Conservation (phyloP, 2,888 invertebrate genomes). For the Lasius fuliginosus region DNA sequence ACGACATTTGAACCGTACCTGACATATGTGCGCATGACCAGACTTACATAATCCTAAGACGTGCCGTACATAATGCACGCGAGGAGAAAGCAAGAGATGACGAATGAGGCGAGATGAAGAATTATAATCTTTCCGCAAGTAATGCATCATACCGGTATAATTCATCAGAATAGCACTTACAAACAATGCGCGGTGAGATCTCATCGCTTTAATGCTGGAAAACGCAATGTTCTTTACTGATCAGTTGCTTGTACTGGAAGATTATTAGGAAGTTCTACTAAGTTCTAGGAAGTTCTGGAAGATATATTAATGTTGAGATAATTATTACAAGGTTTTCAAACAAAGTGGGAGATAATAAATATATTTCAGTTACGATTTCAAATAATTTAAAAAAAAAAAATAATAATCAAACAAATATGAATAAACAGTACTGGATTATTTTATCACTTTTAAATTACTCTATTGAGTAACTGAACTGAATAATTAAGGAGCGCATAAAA, state of each 20-base stretch:
- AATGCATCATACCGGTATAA: constrained; percentile 61
- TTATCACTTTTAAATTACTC: not conserved
- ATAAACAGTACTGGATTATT: not conserved
- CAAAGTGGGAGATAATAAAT: not conserved
- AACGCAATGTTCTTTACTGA: constrained; percentile 39
- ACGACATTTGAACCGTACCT: constrained; percentile 32
- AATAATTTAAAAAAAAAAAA: not conserved
- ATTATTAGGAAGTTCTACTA: not conserved
- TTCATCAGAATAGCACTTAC: constrained; percentile 61
- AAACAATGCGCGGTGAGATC: constrained; percentile 34
- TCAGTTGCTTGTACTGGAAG: constrained; percentile 8
- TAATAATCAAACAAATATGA: not conserved
- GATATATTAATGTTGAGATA: not conserved
- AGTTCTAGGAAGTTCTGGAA: not conserved
- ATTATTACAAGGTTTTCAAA: not conserved
- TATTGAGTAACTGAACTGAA: not conserved
- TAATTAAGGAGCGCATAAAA: not conserved
- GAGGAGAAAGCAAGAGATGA: constrained; percentile 68
- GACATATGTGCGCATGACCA: constrained; percentile 34
- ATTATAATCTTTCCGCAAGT: constrained; percentile 69
- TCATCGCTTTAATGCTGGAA: constrained; percentile 40
- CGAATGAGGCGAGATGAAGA: constrained; percentile 70
- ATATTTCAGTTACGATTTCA: not conserved
- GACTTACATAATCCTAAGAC: constrained; percentile 28
- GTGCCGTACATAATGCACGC: constrained; percentile 48